Base-by-base conservation (phyloP, 2,888 invertebrate species). In the Eupithecia pulchellata region DNA sequence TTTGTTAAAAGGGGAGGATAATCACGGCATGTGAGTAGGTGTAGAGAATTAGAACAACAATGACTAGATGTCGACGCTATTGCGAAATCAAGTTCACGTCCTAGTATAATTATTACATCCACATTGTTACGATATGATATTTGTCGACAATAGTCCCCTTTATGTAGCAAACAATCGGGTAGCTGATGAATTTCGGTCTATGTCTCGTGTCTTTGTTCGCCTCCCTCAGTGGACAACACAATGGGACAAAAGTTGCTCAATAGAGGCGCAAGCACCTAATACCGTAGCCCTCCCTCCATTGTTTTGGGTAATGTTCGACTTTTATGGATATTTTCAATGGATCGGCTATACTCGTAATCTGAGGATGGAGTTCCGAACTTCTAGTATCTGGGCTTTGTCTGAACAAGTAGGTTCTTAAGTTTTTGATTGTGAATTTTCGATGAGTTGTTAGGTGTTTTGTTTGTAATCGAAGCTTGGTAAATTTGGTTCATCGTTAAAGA, bases 251-350 rank as follows among this genome's bases (percentile, higher is more conserved):
- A 94, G 92, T 94, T 93, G 92, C 92, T 93, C 91, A 93, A 93
- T 93, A 89, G 90, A 85, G 82, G 87, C 92, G 88, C 92, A 91
- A 89, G 92, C 93, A 93, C 93, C 93, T 93, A 94, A 93, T 93
- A 91, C 93, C 91, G 89, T 87, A 84, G 89, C 92, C 92, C 91
- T 87, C 92, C 89, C 90, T 84, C 92, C 90, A 89, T 94, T 93
- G 93, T 94, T 93, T 94, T 89, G 93, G 90, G 86, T 93, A 92
- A 93, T 93, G 93, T 93, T 93, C 93, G 91, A 94, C 92, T 94
- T 94, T 94, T 94, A 93, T 94, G 92, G 93, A 94, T 93, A 93
- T 93, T 94, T 93, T 92, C 93, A 93, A 93, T 93, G 91, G 92
- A 91, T 92, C 89, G 91, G 80, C 89, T 89, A 89, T 93, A 61